A percentile compares a stretch with the other conserved stretches of the same genome.
phyloP scores from a whole-genome alignment of 2,797 vertebrate genomes.

The Hozukius guyotensis region DNA sequence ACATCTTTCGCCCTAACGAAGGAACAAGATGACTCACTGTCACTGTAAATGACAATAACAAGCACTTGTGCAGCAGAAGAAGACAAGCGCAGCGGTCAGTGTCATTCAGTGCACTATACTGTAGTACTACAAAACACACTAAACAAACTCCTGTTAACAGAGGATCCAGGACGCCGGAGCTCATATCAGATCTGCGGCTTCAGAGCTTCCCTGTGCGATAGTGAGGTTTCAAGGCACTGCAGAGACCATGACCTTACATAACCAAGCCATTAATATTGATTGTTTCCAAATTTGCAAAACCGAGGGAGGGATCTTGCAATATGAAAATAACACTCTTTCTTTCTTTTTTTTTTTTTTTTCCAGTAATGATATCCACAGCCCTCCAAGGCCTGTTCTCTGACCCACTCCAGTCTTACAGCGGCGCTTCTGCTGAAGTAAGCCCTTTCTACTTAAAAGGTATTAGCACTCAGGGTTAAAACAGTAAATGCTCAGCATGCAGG shows the following conservation, averaged over 20 bases:
- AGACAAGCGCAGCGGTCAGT: neutral
- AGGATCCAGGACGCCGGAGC: slow-evolving; percentile 26
- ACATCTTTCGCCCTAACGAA: slow-evolving; percentile 4
- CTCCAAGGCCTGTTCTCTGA: slow-evolving; percentile 71
- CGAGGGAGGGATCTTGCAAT: slow-evolving; percentile 45
- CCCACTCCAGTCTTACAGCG: slow-evolving; percentile 68
- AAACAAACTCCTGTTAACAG: slow-evolving; percentile 13
- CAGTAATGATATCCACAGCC: slow-evolving; percentile 76
- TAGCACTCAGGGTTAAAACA: slow-evolving; percentile 76
- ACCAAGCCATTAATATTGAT: slow-evolving; percentile 80
- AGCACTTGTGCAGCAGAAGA: neutral
- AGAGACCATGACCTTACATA: slow-evolving; percentile 69
- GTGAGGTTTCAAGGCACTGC: slow-evolving; percentile 49
- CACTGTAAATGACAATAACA: slow-evolving; percentile 6
- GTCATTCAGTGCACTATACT: neutral
- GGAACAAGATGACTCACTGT: slow-evolving; percentile 11
- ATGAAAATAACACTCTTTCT: slow-evolving; percentile 74
- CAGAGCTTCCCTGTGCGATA: slow-evolving; percentile 33
- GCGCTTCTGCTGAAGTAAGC: slow-evolving; percentile 76
- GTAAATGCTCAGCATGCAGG: slow-evolving; percentile 67
- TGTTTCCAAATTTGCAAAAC: slow-evolving; percentile 73
- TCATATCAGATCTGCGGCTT: slow-evolving; percentile 47
- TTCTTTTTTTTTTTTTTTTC: slow-evolving; percentile 45
- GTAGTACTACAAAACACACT: neutral
- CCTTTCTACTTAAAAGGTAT: slow-evolving; percentile 77